These are phyloP conservation scores for Drosophila basisetae DNA, from an alignment of 2,888 invertebrate genomes.

Conservation along the genomic window DNA sequence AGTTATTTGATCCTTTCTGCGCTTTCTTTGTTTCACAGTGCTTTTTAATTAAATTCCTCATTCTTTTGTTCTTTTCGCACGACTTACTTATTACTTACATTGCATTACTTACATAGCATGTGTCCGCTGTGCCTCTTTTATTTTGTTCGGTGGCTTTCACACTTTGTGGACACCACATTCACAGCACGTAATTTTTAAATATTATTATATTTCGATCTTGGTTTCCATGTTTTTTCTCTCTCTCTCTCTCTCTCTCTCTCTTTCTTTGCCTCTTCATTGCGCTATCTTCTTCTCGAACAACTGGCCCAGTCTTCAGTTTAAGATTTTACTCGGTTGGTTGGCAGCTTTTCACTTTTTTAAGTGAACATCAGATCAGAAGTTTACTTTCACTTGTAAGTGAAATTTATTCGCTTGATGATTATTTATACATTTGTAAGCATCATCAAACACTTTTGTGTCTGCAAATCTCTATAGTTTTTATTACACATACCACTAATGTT, in stretches of 20 bases:
- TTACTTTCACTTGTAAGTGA: background rate
- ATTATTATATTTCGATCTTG: background rate
- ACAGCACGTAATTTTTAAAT: background rate
- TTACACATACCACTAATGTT: constrained; percentile 18
- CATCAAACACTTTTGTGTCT: background rate
- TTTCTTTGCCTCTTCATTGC: background rate
- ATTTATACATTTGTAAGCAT: background rate
- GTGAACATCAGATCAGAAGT: background rate
- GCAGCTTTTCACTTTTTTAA: background rate
- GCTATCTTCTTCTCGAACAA: background rate
- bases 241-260: background rate
- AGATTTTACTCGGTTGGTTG: background rate
- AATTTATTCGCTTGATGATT: background rate
- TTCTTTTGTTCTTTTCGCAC: constrained; percentile 2
- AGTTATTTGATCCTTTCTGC: background rate
- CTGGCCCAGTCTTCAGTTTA: background rate
- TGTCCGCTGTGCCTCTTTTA: background rate
- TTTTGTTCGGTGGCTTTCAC: background rate
- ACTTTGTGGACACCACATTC: background rate
- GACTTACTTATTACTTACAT: background rate
- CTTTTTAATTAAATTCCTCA: constrained; percentile 10
- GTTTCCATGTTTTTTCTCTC: background rate
- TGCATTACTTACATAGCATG: background rate
- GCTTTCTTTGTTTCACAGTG: background rate
- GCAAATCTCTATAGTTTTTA: constrained; percentile 7